These are phyloP conservation scores for Drosophila micromelanica DNA, from an alignment of 1,140 invertebrate genomes.

Conservation along the genomic window DNA sequence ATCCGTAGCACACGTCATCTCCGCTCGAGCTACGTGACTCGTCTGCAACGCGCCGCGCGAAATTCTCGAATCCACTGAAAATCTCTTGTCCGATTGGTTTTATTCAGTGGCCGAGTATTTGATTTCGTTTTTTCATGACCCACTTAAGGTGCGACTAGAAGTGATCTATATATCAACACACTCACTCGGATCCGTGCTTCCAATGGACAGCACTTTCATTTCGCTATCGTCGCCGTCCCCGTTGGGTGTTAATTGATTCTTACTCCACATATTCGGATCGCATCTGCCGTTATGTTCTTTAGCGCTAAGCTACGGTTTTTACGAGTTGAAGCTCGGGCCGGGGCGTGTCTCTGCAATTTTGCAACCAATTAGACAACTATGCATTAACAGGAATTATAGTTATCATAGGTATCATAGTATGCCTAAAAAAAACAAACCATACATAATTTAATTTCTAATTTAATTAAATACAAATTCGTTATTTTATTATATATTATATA, in stretches of 20 bases:
- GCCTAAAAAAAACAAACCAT: neutral
- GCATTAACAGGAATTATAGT: constrained; percentile 9
- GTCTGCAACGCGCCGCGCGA: constrained; percentile 50
- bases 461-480: too few relatives aligned
- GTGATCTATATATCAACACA: constrained; percentile 59
- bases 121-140: constrained; percentile 80
- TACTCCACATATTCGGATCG: constrained; percentile 66
- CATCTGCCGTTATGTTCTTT: constrained; percentile 64
- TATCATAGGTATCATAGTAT: neutral
- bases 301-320: constrained; percentile 2
- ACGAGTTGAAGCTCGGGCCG: neutral
- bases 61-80: constrained; percentile 54
- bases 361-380: constrained; percentile 52
- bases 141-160: constrained; percentile 76
- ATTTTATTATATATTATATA: too few relatives aligned
- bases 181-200: too few relatives aligned
- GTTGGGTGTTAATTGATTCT: constrained; percentile 72
- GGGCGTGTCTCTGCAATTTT: constrained; percentile 64
- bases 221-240: constrained; percentile 48
- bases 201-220: constrained; percentile 74
- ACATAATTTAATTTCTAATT: too few relatives aligned
- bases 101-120: constrained; percentile 47
- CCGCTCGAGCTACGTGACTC: constrained; percentile 36
- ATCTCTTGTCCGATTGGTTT: constrained; percentile 51
- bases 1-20: constrained; percentile 44